Conservation (phyloP, 1,140 invertebrate genomes). For the roundworm (Caenorhabditis elegans) region WBcel235 BX284606.5:4147001-4147500, state of each 20-base stretch:
- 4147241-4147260: background rate
- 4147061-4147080: too few relatives aligned
- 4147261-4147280: background rate
- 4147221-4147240: background rate
- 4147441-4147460: conserved; percentile 17
- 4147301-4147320: too few relatives aligned
- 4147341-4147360: background rate
- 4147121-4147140: conserved; percentile 26
- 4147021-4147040: too few relatives aligned
- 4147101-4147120: background rate
- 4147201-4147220: conserved; percentile 49
- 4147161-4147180: conserved; percentile 41
- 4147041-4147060: too few relatives aligned
- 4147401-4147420: background rate
- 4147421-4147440: background rate
- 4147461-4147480: conserved; percentile 12
- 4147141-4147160: conserved; percentile 43
- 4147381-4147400: conserved; percentile 27
- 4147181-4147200: conserved; percentile 49
- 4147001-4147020: conserved; percentile 1
- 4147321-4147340: background rate
- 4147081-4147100: too few relatives aligned
- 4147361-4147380: conserved; percentile 13
- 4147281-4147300: background rate
- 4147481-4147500: background rate